These are phyloP conservation scores for Gallinago paraguaiae DNA, from an alignment of 2,113 vertebrate species.

Conservation along the genomic window DNA sequence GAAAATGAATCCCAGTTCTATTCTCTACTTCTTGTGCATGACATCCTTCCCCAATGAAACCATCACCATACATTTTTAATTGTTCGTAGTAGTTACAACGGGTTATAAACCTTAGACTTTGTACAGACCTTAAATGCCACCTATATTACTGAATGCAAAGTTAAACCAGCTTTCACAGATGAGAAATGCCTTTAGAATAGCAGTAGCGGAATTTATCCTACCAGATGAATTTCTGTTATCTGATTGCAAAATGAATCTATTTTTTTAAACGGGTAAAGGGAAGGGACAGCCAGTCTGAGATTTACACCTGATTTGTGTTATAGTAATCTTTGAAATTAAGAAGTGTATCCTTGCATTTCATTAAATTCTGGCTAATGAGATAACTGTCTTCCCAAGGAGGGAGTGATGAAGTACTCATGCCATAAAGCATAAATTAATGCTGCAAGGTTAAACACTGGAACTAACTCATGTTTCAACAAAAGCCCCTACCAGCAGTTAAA, in stretches of 20 bases:
- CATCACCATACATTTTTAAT: slow-evolving; percentile 37
- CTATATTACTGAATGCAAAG: slow-evolving; percentile 50
- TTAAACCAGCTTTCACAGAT: slow-evolving; percentile 65
- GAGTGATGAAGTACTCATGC: slow-evolving; percentile 94
- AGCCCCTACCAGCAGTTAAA: slow-evolving; percentile 97
- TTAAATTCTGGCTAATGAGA: slow-evolving; percentile 99
- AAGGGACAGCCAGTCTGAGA: slow-evolving; percentile 81
- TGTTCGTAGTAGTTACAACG: slow-evolving; percentile 7
- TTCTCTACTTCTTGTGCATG: neutral
- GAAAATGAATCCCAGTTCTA: neutral
- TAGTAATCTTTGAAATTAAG: slow-evolving; percentile 96
- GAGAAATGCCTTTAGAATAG: slow-evolving; percentile 54
- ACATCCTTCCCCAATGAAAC: neutral
- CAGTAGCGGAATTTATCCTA: slow-evolving; percentile 55
- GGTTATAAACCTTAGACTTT: slow-evolving; percentile 57
- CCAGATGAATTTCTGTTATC: slow-evolving; percentile 69
- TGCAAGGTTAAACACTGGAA: slow-evolving; percentile 99
- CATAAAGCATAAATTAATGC: slow-evolving; percentile 98
- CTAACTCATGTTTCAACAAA: slow-evolving; percentile 99
- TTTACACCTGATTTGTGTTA: slow-evolving; percentile 97
- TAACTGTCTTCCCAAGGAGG: slow-evolving; percentile 98
- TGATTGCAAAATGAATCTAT: slow-evolving; percentile 58
- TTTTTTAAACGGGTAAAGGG: slow-evolving; percentile 55
- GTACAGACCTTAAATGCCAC: slow-evolving; percentile 50
- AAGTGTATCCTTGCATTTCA: slow-evolving; percentile 99